Evolutionary conservation across 2,797 vertebrate species (phyloP), one percentile per base, ranked within the genome.

Genomic region (Capromys pilorides): DNA sequence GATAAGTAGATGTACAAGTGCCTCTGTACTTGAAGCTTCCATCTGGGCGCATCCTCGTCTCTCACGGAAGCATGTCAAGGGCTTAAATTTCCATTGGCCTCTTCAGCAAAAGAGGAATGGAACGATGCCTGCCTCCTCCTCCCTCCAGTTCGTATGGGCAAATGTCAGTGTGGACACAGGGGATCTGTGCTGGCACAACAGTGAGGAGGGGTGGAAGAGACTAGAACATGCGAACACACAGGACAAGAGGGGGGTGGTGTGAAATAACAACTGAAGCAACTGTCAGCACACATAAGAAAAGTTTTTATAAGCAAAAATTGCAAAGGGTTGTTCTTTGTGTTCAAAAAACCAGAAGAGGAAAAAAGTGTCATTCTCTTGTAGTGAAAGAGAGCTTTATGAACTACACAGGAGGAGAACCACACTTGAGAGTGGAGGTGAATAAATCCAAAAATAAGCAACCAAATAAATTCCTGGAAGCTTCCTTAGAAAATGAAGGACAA

Each of bases 1-100:
- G 96, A 96, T 97, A 96, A 97, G 39, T 67, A 97, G 93, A 57
- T 95, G 88, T 94, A 86, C 85, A 94, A 97, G 91, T 97, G 88
- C 85, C 94, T 57, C 75, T 91, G 86, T 86, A 97, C 92, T 95
- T 91, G 93, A 97, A 73, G 95, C 41, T 92, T 95, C 94, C 92
- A 71, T 97, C 96, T 95, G 94, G 85, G 90, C 95, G 91, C 96
- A 96, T 96, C 95, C 94, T 92, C 92, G 5, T 79, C 95, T 96
- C 94, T 96, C 26, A 14, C 61, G 92, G 96, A 90, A 67, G 54
- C 90, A 94, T 51, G 91, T 62, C n/a, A 95, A 62, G 28, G 33
- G 89, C 80, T 61, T 69, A 19, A 80, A 62, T 80, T 95, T 96
- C 45, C 93, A 54, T 49, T 91, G 39, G 93, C 5, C 87, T 96